A percentile compares a stretch with the other conserved stretches of the same genome.
phyloP scores from a whole-genome alignment of 2,888 invertebrate genomes.

The Xanthorhoe spadicearia region DNA sequence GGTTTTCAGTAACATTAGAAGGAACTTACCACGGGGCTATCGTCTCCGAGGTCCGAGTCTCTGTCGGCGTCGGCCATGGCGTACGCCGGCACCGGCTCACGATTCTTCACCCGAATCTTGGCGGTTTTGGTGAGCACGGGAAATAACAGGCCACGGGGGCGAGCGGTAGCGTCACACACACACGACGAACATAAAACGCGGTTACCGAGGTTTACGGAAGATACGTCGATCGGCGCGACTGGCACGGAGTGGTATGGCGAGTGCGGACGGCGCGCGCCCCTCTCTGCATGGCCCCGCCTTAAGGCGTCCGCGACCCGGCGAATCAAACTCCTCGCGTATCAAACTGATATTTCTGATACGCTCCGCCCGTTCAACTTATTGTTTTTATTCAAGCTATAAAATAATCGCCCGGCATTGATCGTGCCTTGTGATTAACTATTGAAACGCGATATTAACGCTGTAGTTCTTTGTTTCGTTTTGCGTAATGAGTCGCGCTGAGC shows the following conservation, averaged over 20 bases:
- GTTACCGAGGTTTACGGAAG: conserved; percentile 46
- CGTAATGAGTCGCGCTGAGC: conserved; percentile 48
- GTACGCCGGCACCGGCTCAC: conserved; percentile 94
- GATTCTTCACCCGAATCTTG: conserved; percentile 96
- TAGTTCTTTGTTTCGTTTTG: conserved; percentile 50
- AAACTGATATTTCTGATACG: conserved; percentile 80
- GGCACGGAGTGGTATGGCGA: conserved; percentile 73
- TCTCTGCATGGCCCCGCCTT: conserved; percentile 72
- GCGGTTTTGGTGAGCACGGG: conserved; percentile 72
- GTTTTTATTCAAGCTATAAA: conserved; percentile 82
- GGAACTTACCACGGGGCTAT: conserved; percentile 89
- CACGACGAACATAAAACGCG: conserved; percentile 61
- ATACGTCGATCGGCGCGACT: conserved; percentile 64
- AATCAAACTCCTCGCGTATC: conserved; percentile 80
- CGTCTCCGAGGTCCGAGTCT: conserved; percentile 91
- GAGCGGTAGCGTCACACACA: conserved; percentile 65
- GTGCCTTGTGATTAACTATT: conserved; percentile 59
- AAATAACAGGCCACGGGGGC: conserved; percentile 66
- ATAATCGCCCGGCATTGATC: conserved; percentile 70
- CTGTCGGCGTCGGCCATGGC: conserved; percentile 89
- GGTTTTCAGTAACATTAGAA: conserved; percentile 17
- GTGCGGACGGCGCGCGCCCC: conserved; percentile 58
- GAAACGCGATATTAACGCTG: conserved; percentile 56
- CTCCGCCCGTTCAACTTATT: conserved; percentile 77
- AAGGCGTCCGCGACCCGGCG: conserved; percentile 79